phyloP scores from a whole-genome alignment of 1,140 invertebrate species.

The Zaprionus inermis region DNA sequence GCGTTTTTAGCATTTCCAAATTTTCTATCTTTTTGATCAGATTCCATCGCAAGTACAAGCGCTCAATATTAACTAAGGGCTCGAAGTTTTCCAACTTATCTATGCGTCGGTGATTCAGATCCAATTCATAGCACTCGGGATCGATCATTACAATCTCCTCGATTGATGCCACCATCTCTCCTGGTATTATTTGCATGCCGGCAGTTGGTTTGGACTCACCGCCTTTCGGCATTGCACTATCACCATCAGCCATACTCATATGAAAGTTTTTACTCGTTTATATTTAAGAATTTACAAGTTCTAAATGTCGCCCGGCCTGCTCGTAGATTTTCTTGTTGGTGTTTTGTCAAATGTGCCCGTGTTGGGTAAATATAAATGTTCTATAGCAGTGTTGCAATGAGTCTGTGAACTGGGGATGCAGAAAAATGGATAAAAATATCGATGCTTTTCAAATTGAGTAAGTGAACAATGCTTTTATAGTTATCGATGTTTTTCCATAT shows the following conservation, averaged over 20 bases:
- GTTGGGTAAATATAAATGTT: constrained; percentile 3
- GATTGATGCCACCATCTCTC: constrained; percentile 62
- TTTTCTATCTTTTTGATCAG: constrained; percentile 97
- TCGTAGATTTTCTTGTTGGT: constrained; percentile 29
- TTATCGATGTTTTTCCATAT: no score
- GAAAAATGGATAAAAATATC: no score
- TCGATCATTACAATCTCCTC: constrained; percentile 79
- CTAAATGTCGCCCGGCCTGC: constrained; percentile 44
- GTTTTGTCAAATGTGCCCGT: constrained; percentile 19
- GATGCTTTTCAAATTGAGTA: no score
- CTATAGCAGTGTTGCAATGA: constrained; percentile 7
- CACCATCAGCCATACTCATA: constrained; percentile 65
- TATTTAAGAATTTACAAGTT: constrained; percentile 27
- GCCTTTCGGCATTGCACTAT: constrained; percentile 38
- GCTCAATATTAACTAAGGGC: constrained; percentile 89
- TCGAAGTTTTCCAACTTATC: constrained; percentile 93
- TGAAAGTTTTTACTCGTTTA: constrained; percentile 16
- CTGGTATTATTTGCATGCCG: constrained; percentile 63
- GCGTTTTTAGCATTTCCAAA: constrained; percentile 88
- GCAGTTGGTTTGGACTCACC: constrained; percentile 44
- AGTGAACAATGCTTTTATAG: no score
- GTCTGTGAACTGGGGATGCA: no score
- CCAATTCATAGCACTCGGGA: constrained; percentile 84
- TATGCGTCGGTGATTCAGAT: constrained; percentile 95
- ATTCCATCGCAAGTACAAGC: constrained; percentile 95